Conservation (phyloP, 2,888 invertebrate species). For the Onthophagus sagittarius region DNA sequence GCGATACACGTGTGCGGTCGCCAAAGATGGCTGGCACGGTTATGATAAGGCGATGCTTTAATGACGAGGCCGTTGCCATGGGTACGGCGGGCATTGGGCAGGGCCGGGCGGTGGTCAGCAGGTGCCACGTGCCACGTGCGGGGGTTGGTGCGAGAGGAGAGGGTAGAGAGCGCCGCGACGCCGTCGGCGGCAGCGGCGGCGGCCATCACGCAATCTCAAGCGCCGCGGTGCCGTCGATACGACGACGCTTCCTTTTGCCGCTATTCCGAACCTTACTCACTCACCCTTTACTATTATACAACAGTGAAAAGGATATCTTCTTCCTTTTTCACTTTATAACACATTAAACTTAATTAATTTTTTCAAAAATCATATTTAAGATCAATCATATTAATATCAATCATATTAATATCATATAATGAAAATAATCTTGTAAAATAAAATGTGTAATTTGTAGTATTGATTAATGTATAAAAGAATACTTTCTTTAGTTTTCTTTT, state of each 20-base stretch:
- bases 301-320: not conserved
- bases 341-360: too few species aligned
- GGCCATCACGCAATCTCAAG: constrained; percentile 51
- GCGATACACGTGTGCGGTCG: constrained; percentile 39
- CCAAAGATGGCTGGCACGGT: constrained; percentile 52
- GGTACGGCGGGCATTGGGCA: constrained; percentile 52
- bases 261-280: not conserved
- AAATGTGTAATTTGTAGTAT: not conserved
- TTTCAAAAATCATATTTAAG: too few species aligned
- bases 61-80: constrained; percentile 54
- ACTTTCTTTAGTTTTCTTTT: not conserved
- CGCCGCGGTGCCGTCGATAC: constrained; percentile 41
- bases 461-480: not conserved
- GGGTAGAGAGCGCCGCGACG: constrained; percentile 32
- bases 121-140: constrained; percentile 37
- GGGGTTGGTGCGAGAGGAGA: constrained; percentile 33
- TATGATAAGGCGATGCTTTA: constrained; percentile 57
- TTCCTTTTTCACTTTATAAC: not conserved
- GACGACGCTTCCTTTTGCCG: constrained; percentile 23
- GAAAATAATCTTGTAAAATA: too few species aligned
- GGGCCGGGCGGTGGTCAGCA: constrained; percentile 46
- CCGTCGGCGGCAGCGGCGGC: constrained; percentile 42
- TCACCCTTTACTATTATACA: not conserved
- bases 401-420: too few species aligned
- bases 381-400: too few species aligned